A percentile compares a stretch with the other conserved stretches of the same genome.
These are phyloP conservation scores for Latrodectus elegans DNA, from an alignment of 2,888 invertebrate genomes.

Conservation along the genomic window DNA sequence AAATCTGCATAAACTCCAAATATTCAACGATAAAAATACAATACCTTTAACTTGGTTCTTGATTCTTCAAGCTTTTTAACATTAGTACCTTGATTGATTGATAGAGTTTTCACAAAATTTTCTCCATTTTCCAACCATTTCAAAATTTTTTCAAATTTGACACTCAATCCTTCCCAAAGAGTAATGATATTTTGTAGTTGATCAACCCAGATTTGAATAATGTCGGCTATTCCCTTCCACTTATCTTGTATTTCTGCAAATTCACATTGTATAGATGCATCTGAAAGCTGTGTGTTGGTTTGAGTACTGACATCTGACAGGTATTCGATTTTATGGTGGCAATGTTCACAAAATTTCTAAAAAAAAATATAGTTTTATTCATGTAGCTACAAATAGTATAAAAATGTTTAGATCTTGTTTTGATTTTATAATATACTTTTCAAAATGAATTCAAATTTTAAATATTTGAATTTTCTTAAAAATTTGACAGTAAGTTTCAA, in stretches of 20 bases:
- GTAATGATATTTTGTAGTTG: slow-evolving; percentile 43
- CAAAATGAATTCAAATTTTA: too few relatives aligned
- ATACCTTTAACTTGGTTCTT: slow-evolving; percentile 84
- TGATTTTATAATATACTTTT: too few relatives aligned
- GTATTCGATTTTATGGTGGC: slow-evolving; percentile 55
- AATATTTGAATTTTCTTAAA: too few relatives aligned
- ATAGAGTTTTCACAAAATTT: slow-evolving; percentile 27
- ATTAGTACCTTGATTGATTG: slow-evolving; percentile 51
- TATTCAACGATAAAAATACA: neutral
- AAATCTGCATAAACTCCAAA: neutral
- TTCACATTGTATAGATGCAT: slow-evolving; percentile 59
- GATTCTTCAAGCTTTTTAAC: slow-evolving; percentile 82
- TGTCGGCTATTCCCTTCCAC: slow-evolving; percentile 60
- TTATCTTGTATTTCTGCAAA: slow-evolving; percentile 61
- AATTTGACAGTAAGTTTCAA: too few relatives aligned
- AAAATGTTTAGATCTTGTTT: too few relatives aligned
- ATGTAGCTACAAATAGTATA: too few relatives aligned
- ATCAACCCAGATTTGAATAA: slow-evolving; percentile 59
- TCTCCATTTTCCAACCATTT: slow-evolving; percentile 62
- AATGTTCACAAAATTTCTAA: slow-evolving; percentile 61
- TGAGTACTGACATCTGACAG: slow-evolving; percentile 61
- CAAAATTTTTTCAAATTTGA: slow-evolving; percentile 46
- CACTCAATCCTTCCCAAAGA: slow-evolving; percentile 57
- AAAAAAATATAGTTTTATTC: neutral
- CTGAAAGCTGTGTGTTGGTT: slow-evolving; percentile 41